These are phyloP conservation scores for Drosophila pseudotalamancana DNA, from an alignment of 2,888 invertebrate genomes.

Conservation along the genomic window DNA sequence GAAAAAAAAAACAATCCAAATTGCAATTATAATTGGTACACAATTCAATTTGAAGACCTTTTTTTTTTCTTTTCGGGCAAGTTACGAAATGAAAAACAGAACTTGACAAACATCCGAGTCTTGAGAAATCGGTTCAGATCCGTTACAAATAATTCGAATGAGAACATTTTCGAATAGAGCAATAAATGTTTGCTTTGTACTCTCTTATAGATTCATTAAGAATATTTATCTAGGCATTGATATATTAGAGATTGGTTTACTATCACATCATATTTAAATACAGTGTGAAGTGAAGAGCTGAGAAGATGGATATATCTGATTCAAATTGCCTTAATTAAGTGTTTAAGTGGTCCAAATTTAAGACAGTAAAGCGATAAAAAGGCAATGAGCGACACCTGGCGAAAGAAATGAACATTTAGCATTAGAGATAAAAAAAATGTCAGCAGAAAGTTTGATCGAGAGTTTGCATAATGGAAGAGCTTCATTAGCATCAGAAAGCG, in stretches of 20 bases:
- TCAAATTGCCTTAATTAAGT: no score
- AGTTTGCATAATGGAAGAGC: slow-evolving; percentile 51
- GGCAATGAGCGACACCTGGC: slow-evolving; percentile 1
- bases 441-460: slow-evolving; percentile 9
- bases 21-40: slow-evolving; percentile 48
- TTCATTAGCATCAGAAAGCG: slow-evolving; percentile 54
- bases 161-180: no score
- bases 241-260: no score
- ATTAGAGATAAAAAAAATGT: background rate
- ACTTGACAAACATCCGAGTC: background rate
- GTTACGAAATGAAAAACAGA: slow-evolving; percentile 20
- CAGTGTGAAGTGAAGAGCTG: no score
- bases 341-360: no score
- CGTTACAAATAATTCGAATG: background rate
- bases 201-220: no score
- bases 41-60: slow-evolving; percentile 17
- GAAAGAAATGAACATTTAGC: background rate
- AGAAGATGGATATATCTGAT: no score
- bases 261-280: no score
- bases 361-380: background rate
- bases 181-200: no score
- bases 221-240: no score
- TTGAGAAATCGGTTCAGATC: slow-evolving; percentile 11
- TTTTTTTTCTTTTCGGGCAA: background rate
- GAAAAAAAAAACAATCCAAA: slow-evolving; percentile 25